These are phyloP conservation scores for Ranitomeya imitator DNA, from an alignment of 2,113 vertebrate genomes.

Conservation along the genomic window DNA sequence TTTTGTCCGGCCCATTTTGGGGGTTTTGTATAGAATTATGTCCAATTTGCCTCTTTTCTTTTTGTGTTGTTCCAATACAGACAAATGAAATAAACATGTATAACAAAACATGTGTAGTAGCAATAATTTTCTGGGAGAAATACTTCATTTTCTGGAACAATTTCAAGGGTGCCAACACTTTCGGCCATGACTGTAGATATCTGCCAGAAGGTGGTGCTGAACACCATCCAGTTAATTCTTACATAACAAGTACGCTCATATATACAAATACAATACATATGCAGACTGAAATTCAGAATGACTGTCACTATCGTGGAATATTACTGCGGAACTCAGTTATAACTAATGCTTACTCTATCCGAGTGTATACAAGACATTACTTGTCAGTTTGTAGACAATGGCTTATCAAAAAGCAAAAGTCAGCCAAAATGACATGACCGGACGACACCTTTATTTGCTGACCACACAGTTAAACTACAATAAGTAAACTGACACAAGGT, in stretches of 20 bases:
- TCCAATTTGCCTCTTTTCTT: no score
- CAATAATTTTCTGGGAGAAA: no score
- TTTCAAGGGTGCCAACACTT: no score
- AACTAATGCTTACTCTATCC: constrained; percentile 9
- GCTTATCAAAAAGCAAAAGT: background rate
- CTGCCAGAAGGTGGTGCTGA: background rate
- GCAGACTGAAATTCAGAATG: background rate
- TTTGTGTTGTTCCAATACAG: no score
- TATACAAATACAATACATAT: no score
- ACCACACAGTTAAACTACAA: background rate
- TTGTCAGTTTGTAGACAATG: background rate
- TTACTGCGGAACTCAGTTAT: background rate
- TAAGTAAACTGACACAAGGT: background rate
- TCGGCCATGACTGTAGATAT: no score
- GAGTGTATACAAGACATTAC: background rate
- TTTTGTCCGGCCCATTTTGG: no score
- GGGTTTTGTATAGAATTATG: no score
- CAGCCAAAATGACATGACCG: background rate
- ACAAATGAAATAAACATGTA: no score
- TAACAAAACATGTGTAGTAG: no score
- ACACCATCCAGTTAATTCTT: background rate
- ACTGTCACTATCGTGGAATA: background rate
- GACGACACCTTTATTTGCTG: constrained; percentile 38
- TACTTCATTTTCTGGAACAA: no score
- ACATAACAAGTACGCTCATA: background rate